phyloP scores from a whole-genome alignment of 2,888 invertebrate genomes.

The Aquatica leii region DNA sequence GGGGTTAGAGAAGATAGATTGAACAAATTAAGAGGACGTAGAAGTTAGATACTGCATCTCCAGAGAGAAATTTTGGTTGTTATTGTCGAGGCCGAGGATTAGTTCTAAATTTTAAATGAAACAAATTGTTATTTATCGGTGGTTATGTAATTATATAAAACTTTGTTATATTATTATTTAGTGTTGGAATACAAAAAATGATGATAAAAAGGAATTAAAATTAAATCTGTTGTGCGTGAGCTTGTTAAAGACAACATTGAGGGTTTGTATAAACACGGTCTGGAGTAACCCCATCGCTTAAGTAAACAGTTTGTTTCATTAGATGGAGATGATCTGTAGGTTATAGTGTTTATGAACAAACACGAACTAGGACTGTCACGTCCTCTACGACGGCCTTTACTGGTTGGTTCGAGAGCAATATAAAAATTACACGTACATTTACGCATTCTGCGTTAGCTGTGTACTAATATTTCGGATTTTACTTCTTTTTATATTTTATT shows the following conservation, averaged over 20 bases:
- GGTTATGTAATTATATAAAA: background rate
- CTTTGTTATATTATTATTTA: background rate
- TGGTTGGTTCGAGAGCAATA: slow-evolving; percentile 27
- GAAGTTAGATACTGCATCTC: background rate
- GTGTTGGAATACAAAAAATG: background rate
- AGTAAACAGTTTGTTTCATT: slow-evolving; percentile 60
- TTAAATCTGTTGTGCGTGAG: slow-evolving; percentile 21
- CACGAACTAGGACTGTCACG: slow-evolving; percentile 56
- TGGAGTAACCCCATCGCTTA: slow-evolving; percentile 50
- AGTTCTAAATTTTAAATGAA: slow-evolving; percentile 4
- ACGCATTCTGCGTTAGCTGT: background rate
- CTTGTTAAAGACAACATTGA: slow-evolving; percentile 22
- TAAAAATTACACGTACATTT: slow-evolving; percentile 14
- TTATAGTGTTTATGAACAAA: slow-evolving; percentile 62
- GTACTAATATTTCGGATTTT: too few relatives aligned
- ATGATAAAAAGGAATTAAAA: slow-evolving; percentile 23
- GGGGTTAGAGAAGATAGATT: background rate
- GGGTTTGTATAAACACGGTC: slow-evolving; percentile 44
- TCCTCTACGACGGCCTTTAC: slow-evolving; percentile 36
- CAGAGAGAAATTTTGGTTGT: background rate
- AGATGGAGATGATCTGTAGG: slow-evolving; percentile 58
- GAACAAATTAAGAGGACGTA: background rate
- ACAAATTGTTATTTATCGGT: background rate
- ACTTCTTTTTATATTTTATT: too few relatives aligned
- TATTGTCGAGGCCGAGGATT: background rate